phyloP scores from a whole-genome alignment of 2,113 vertebrate species.

The Pungitius pungitius region DNA sequence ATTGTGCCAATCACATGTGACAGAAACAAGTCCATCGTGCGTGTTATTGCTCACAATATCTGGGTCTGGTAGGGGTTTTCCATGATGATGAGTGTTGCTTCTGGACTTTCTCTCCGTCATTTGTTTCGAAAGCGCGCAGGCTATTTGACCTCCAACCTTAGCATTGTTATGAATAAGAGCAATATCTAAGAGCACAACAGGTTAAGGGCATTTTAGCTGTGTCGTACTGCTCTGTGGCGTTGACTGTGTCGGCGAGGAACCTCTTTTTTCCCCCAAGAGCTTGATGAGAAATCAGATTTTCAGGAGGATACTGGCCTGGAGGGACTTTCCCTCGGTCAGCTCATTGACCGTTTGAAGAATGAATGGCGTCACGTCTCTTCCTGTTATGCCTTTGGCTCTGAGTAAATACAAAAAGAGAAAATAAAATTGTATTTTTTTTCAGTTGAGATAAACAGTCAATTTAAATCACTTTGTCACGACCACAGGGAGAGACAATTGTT shows the following conservation, averaged over 20 bases:
- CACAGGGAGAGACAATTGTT: background rate
- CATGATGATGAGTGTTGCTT: slow-evolving; percentile 17
- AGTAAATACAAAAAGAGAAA: slow-evolving; percentile 19
- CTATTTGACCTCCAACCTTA: slow-evolving; percentile 87
- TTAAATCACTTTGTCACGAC: background rate
- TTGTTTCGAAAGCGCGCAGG: slow-evolving; percentile 81
- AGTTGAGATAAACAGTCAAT: background rate
- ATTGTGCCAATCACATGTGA: background rate
- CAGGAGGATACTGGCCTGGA: slow-evolving; percentile 89
- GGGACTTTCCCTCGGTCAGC: slow-evolving; percentile 84
- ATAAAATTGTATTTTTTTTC: background rate
- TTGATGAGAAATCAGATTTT: slow-evolving; percentile 1
- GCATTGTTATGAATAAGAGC: slow-evolving; percentile 91
- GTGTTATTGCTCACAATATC: slow-evolving; percentile 67
- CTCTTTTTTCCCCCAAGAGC: background rate
- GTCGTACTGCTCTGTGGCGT: slow-evolving; percentile 3
- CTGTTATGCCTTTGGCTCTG: slow-evolving; percentile 81
- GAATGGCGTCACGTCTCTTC: slow-evolving; percentile 89
- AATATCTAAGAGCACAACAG: slow-evolving; percentile 79
- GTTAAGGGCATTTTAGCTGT: slow-evolving; percentile 39
- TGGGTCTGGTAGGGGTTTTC: slow-evolving; percentile 26
- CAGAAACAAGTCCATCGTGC: background rate
- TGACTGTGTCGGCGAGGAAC: background rate
- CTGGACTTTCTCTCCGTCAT: slow-evolving; percentile 41
- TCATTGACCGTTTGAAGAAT: slow-evolving; percentile 84